phyloP scores from a whole-genome alignment of 2,888 invertebrate species.

The Sipha maydis region DNA sequence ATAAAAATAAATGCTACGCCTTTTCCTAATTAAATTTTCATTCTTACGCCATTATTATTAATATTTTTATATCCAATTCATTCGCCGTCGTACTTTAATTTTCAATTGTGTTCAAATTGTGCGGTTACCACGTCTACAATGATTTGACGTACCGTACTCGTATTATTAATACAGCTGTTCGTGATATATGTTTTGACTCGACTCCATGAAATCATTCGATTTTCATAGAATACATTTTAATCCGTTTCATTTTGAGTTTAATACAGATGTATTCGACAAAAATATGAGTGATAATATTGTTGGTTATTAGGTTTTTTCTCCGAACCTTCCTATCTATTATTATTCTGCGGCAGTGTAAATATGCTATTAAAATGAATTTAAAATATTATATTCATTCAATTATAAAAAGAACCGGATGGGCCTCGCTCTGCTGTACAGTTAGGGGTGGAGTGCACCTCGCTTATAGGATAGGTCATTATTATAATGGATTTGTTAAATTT shows the following conservation, averaged over 20 bases:
- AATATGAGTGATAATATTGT: neutral
- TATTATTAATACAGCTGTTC: neutral
- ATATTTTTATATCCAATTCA: neutral
- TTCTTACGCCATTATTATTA: neutral
- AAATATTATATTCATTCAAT: neutral
- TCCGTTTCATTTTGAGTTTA: neutral
- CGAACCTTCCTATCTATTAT: neutral
- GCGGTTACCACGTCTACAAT: neutral
- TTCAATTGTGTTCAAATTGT: no score
- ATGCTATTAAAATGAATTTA: no score
- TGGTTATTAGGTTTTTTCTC: neutral
- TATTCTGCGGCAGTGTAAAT: no score
- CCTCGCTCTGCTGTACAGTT: no score
- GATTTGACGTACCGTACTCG: neutral
- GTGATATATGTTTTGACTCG: neutral
- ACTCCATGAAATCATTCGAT: neutral
- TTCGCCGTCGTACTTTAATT: neutral
- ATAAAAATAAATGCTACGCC: neutral
- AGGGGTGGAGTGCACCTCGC: no score
- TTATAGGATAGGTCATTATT: no score
- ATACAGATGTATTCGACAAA: neutral
- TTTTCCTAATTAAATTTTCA: neutral
- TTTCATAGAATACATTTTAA: no score
- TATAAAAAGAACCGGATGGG: no score
- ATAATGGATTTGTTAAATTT: no score